Base-by-base conservation (phyloP, 2,113 vertebrate genomes). In the Paraplagusia blochii region DNA sequence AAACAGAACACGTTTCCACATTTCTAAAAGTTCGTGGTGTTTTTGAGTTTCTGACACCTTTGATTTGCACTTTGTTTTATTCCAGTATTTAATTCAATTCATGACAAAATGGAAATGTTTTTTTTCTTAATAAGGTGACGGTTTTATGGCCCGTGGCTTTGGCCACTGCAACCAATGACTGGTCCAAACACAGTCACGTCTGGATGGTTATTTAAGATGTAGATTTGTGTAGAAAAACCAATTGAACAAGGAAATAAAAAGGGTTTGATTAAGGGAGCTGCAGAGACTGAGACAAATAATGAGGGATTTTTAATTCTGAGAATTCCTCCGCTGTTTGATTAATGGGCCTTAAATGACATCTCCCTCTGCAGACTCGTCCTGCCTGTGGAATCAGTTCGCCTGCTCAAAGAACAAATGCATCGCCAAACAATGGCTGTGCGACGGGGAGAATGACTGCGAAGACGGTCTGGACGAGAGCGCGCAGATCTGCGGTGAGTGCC, bases 331-430 rank as follows among this genome's bases (percentile, higher is more conserved):
- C 59, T 69, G 35, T 71, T 77, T 79, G 73, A 85, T 87, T 85
- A 74, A 74, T 81, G 68, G 44, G 53, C 44, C 17, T 72, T 61
- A 69, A 79, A 74, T 47, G 40, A 18, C 56, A 3, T 22, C 58
- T 44, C 73, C 64, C 46, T 65, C 55, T 45, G 50, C 74, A 99
- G 96, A 97, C 87, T 97, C 97, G 0, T 95, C 95, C 33, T 99
- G 97, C 71, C 88, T 95, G 0, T 99, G 97, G 97, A 96, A 95
- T 81, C 95, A 99, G 9, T 98, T 99, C 74, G 94, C 96, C 58
- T 99, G 97, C 83, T 95, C 97, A 16, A 91, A 94, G 61, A 90
- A 94, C 64, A 99, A 98, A 66, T 99, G 97, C 73, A 98, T 99
- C 44, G 95, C 97, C 22, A 96, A 91, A 57, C 95, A 97, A 44